Base-by-base conservation (phyloP, 2,888 invertebrate species). In the Drosophila paracracens region DNA sequence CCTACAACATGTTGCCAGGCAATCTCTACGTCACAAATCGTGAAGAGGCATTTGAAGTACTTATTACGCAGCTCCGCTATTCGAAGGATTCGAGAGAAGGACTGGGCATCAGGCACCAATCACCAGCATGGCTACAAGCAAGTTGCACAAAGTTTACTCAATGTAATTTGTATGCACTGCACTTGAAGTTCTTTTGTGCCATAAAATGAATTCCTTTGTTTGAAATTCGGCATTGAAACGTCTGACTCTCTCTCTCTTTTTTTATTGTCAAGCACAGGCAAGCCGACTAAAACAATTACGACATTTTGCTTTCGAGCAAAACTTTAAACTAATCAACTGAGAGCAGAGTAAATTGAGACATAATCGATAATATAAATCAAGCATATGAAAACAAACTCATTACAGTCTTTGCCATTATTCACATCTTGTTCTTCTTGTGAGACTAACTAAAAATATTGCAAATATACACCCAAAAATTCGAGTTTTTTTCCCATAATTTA, bases 121-220 rank as follows among this genome's bases (percentile, higher is more conserved):
- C 63, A 66, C 35, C 54, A 65, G 58, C 50, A 69, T 38, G 58
- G 59, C 52, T 67, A 70, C 65, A 54, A 73, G 69, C 67, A 74
- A 81, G 80, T 73, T 79, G 70, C 58, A 62, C 63, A 81, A 87
- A 82, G 84, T 88, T 85, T 85, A 79, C 88, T 72, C 76, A 82
- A 79, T 83, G 81, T 85, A 85, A 85, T 85, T 85, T 88, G 84
- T 85, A 85, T 85, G 81, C 81, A 75, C 59, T 75, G 74, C 88
- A 82, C 84, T 85, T 88, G 83, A 88, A 88, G 84, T 85, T 85
- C 85, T 77, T 85, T 88, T 88, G 83, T 88, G 71, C 52, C 57
- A 59, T 74, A 65, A 88, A 85, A 85, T 81, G 74, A 82, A 83
- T 84, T 88, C 76, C 68, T 82, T 85, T 85, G 88, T 82, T 85